Base-by-base conservation (phyloP, 2,113 vertebrate species). In the Corythoichthys intestinalis region DNA sequence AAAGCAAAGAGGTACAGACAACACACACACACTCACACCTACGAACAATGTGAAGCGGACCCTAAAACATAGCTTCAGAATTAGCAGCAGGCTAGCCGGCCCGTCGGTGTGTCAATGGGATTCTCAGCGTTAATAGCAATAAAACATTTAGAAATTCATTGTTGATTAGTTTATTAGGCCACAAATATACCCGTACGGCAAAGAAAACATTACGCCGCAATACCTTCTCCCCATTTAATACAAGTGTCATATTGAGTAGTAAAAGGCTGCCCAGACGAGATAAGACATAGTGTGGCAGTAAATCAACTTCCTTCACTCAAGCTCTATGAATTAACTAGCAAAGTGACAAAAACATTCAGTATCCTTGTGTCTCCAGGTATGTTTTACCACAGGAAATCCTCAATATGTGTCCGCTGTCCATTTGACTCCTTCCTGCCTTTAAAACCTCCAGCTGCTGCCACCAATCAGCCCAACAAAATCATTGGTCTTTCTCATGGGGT, bases 381-480 rank as follows among this genome's bases (percentile, higher is more conserved):
- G 41, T 37, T 53, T 69, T 73, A 41, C 20, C 66, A 70, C 49
- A 47, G 4, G 14, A 8, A 49, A 44, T 52, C 41, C 35, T 4
- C 58, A 28, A 41, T 62, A 66, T 44, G 17, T 71, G 57, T 64
- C 10, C 46, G 28, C 46, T 49, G 44, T 35, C 47, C 28, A 65
- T 34, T 65, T 62, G 62, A 2, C 34, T 67, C 54, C 44, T 53
- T 72, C 67, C 59, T 68, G 50, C 59, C 66, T 5, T 13, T 72
- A 61, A 61, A 44, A 44, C 39, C 58, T 34, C 53, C 83, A 84
- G 77, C 79, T 87, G 82, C 69, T 74, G 6, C 39, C 41, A 61
- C 52, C 80, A 76, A 67, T 84, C 72, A 74, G 28, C 65, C 48
- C 41, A 28, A 59, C 38, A 56, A 38, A 39, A 77, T 83, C 70